Evolutionary conservation across 2,113 vertebrate species (phyloP), one percentile per base, ranked within the genome.

Genomic region (Plecturocebus donacophilus): DNA sequence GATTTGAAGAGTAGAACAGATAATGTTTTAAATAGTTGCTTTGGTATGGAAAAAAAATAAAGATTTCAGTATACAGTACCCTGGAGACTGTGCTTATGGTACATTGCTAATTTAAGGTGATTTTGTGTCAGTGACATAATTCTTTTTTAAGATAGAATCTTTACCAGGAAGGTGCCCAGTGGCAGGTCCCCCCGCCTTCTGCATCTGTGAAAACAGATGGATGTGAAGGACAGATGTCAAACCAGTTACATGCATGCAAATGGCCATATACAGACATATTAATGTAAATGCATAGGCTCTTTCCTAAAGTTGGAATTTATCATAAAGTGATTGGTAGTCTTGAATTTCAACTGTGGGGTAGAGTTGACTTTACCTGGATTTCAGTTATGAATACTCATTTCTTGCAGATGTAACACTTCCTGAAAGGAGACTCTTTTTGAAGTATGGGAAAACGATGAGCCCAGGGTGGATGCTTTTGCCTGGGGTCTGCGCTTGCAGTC

Each of bases 271-370:
- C 20, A 52, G 54, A 30, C 40, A 19, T 0, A 17, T 23, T 32
- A 23, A 2, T 0, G 8, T 0, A 25, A n/a, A 25, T 1, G 16
- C 5, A 47, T 2, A 47, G 6, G 1, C 0, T 52, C 23, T 54
- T 79, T 8, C n/a, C 27, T 20, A n/a, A 52, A 25, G 19, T 73
- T 94, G 47, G 10, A n/a, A 61, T 75, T 85, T 61, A 23, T 21
- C 2, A 2, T 52, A 27, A 75, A 54, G 86, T 19, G 27, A 76
- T 14, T 32, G 10, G 9, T 32, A 25, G 45, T 47, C 76, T 87
- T 70, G n/a, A 45, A 40, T 80, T 91, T 27, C 45, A 80, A 19
- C 13, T 1, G 3, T 17, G 49, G 56, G n/a, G 30, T 20, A 90
- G 83, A 38, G 52, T 56, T 38, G 9, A 47, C 25, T 91, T 16